These are phyloP conservation scores for Egretta garzetta DNA, from an alignment of 2,113 vertebrate species.

Conservation along the genomic window DNA sequence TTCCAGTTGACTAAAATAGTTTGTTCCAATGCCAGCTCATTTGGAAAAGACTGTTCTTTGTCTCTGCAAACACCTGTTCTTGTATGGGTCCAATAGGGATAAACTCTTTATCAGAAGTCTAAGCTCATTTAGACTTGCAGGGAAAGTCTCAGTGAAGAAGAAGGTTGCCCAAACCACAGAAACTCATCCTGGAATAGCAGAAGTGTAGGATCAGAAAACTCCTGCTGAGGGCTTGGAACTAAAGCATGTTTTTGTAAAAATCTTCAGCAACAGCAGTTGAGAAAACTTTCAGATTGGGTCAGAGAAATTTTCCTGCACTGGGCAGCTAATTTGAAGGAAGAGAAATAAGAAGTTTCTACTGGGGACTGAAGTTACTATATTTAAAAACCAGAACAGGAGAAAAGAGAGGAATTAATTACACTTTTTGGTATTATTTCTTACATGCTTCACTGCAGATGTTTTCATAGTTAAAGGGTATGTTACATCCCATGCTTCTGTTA, in stretches of 20 bases:
- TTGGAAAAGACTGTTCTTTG: not conserved
- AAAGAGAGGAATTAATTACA: not conserved
- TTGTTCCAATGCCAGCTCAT: not conserved
- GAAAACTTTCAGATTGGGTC: not conserved
- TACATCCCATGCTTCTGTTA: not conserved
- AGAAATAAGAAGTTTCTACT: not conserved
- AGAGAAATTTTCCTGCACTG: not conserved
- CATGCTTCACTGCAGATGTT: not conserved
- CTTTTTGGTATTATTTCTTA: not conserved
- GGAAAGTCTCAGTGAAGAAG: not conserved
- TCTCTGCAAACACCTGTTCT: slow-evolving; percentile 26
- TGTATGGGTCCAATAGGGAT: not conserved
- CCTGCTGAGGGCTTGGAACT: not conserved
- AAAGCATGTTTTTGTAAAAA: not conserved
- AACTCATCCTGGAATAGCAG: not conserved
- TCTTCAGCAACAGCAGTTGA: not conserved
- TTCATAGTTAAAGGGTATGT: not conserved
- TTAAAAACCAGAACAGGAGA: not conserved
- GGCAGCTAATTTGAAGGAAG: not conserved
- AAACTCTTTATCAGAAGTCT: not conserved
- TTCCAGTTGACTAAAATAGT: not conserved
- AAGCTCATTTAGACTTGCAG: not conserved
- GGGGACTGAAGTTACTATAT: not conserved
- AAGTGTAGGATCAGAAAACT: not conserved
- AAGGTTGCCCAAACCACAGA: not conserved